Evolutionary conservation across 2,888 invertebrate species (phyloP), one percentile per base, ranked within the genome.

Genomic region (Tryphoninae sp.): DNA sequence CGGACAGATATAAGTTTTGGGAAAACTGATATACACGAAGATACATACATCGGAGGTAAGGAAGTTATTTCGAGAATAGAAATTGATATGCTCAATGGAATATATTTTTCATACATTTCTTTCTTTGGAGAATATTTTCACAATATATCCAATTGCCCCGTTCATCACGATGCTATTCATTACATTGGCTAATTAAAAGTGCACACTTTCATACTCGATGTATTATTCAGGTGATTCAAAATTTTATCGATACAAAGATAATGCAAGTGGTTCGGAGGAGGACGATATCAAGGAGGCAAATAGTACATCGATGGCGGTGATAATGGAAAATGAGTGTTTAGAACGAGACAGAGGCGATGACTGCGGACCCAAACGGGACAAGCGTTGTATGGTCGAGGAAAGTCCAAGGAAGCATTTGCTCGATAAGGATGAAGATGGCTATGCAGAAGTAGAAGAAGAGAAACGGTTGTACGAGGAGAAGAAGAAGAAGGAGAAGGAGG

Each of bases 171-270:
- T 55, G 23, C 51, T 26, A 45, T 33, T 8, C 33, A 16, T 6
- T 40, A 13, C 22, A 9, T 22, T 58, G 2, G 9, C 3, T 22
- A 19, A 16, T 2, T 3, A 19, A 40, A 58, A 42, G 8, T 42
- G 72, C 8, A 1, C 78, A 49, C 78, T 84, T 86, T 19, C 23
- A 61, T 26, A 33, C 33, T 33, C 6, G 33, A 33, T 33, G 2
- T 33, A 49, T 16, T 49, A 86, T 86, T 45, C 74, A 89, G 90
- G 88, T 69, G 86, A 87, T 55, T 89, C 92, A 26, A 94, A 94
- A 88, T 94, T 94, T 87, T 93, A 92, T 86, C 91, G 93, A 22
- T 93, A 93, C 83, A 90, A 89, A 73, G 92, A 93, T 76, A 91
- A 92, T 80, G 92, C 92, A 0, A 93, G 93, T 84, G 90, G 91